A percentile compares a stretch with the other conserved stretches of the same genome.
Conservation (phyloP, 1,140 invertebrate species). For the Drosophila subpulchrella region DNA sequence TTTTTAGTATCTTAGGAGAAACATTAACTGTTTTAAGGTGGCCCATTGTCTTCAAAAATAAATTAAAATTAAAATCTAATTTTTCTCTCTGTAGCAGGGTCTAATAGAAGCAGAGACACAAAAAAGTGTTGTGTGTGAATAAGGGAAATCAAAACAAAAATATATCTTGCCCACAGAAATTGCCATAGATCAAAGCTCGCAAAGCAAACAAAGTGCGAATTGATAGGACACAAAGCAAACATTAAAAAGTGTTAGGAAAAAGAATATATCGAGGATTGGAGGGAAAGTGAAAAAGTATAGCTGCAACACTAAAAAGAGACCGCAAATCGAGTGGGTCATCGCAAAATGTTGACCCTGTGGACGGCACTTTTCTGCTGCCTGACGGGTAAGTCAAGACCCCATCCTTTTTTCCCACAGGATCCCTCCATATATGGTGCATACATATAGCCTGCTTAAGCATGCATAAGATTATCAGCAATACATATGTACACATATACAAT, state of each 20-base stretch:
- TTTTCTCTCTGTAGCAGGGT: constrained; percentile 17
- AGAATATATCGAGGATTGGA: constrained; percentile 2
- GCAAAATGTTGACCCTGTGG: constrained; percentile 71
- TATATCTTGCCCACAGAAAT: constrained; percentile 40
- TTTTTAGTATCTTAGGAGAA: too few relatives aligned
- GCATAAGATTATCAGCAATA: constrained; percentile 77
- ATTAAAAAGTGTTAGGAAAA: constrained; percentile 27
- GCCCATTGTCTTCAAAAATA: too few relatives aligned
- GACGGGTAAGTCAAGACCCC: constrained; percentile 65
- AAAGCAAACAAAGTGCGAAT: constrained; percentile 58
- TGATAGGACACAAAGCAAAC: constrained; percentile 50
- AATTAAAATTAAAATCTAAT: too few relatives aligned
- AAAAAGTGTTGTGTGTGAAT: constrained; percentile 55
- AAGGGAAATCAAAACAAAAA: constrained; percentile 42
- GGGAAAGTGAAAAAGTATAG: constrained; percentile 4
- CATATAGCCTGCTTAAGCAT: constrained; percentile 65
- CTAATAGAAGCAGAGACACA: constrained; percentile 7
- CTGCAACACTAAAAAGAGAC: constrained; percentile 13
- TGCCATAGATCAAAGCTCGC: constrained; percentile 40
- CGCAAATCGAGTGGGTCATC: constrained; percentile 31
- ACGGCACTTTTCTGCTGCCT: constrained; percentile 72
- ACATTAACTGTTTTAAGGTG: too few relatives aligned
- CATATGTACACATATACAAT: constrained; percentile 21
- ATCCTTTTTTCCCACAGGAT: neutral
- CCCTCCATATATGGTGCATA: neutral